A percentile compares a stretch with the other conserved stretches of the same genome.
Conservation (phyloP, 2,113 vertebrate genomes). For the Lampris incognitus region DNA sequence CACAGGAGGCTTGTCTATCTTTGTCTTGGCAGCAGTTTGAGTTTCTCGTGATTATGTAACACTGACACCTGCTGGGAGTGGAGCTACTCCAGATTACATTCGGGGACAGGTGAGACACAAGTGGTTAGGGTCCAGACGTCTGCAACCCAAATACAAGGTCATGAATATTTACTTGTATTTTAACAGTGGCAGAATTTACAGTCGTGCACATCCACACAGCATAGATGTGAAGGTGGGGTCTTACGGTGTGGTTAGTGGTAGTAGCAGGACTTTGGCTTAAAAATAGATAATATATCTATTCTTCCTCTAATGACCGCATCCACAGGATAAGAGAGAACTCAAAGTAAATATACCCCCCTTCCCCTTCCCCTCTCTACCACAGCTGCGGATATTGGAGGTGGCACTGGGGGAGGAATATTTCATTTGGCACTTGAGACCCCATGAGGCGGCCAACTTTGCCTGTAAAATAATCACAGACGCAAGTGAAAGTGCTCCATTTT, state of each 20-base stretch:
- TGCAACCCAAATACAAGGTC: neutral
- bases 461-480: slow-evolving; percentile 85
- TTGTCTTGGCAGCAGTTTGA: slow-evolving; percentile 37
- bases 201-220: slow-evolving; percentile 38
- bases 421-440: slow-evolving; percentile 80
- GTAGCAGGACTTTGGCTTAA: slow-evolving; percentile 66
- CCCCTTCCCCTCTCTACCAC: slow-evolving; percentile 59
- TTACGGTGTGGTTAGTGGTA: slow-evolving; percentile 44
- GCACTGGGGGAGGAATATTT: slow-evolving; percentile 72
- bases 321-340: slow-evolving; percentile 72
- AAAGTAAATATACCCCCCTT: slow-evolving; percentile 68
- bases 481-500: slow-evolving; percentile 83
- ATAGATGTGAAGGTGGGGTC: slow-evolving; percentile 17
- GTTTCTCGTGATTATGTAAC: slow-evolving; percentile 67
- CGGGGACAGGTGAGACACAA: slow-evolving; percentile 32
- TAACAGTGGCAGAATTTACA: slow-evolving; percentile 39
- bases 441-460: slow-evolving; percentile 80
- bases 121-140: neutral
- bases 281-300: slow-evolving; percentile 71
- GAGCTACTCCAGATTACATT: slow-evolving; percentile 50
- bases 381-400: slow-evolving; percentile 73
- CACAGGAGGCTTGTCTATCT: neutral
- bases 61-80: slow-evolving; percentile 84
- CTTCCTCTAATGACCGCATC: slow-evolving; percentile 71
- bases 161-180: slow-evolving; percentile 34